These are phyloP conservation scores for Antigone vipio DNA, from an alignment of 2,113 vertebrate genomes.

Conservation along the genomic window DNA sequence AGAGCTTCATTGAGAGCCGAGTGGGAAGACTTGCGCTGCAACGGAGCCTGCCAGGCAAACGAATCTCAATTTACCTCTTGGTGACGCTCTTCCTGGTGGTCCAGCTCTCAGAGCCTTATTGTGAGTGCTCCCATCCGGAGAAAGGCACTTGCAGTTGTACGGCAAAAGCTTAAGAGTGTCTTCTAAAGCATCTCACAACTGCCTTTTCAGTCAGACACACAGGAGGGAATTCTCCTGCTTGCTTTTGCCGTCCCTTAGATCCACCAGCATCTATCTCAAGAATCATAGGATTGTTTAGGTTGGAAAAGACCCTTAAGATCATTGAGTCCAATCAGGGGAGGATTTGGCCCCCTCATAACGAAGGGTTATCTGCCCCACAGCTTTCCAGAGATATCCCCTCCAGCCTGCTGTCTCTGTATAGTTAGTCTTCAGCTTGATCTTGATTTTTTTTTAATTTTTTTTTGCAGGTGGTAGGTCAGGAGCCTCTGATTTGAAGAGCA, in stretches of 20 bases:
- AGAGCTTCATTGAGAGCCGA: background rate
- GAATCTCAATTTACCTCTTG: background rate
- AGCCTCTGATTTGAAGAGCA: background rate
- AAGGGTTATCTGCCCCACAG: background rate
- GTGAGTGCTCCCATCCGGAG: background rate
- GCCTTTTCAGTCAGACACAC: rapidly evolving
- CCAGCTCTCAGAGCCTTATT: background rate
- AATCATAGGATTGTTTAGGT: background rate
- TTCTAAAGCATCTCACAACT: background rate
- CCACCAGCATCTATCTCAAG: background rate
- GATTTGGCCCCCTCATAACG: background rate
- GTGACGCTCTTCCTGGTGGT: background rate
- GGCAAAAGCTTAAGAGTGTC: background rate
- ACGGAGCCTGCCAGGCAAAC: background rate
- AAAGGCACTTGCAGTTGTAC: background rate
- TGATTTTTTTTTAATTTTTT: background rate
- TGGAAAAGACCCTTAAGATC: background rate
- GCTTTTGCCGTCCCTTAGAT: background rate
- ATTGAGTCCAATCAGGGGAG: background rate
- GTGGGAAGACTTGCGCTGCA: rapidly evolving
- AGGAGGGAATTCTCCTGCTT: background rate
- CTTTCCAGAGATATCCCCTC: background rate
- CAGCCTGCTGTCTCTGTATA: background rate
- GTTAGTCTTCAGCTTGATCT: background rate
- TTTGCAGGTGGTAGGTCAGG: background rate